Percentiles rank a stretch among this genome's conserved stretches.
Conservation (phyloP, 2,113 vertebrate species). For the Sciurus niger region DNA sequence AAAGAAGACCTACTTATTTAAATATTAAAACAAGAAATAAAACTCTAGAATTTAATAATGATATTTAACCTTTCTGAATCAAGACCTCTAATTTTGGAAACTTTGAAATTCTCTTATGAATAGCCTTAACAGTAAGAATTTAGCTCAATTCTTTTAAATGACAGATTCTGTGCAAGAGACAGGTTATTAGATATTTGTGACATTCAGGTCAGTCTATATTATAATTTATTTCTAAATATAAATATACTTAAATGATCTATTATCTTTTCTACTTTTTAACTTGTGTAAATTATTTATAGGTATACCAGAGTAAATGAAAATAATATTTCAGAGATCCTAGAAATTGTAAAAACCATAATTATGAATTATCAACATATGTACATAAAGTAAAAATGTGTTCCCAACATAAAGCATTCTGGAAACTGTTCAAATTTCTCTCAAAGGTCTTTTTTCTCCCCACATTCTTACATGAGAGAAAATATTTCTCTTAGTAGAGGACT, state of each 20-base stretch:
- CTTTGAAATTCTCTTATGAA: not conserved
- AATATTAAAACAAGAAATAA: constrained; percentile 63
- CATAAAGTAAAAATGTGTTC: not conserved
- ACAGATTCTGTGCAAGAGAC: not conserved
- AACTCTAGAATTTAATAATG: not conserved
- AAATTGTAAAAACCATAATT: not conserved
- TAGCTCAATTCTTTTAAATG: not conserved
- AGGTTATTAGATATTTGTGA: constrained; percentile 7
- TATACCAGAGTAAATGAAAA: not conserved
- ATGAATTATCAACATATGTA: not conserved
- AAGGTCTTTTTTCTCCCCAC: not conserved
- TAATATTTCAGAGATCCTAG: not conserved
- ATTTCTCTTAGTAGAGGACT: not conserved
- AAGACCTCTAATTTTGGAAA: constrained; percentile 16
- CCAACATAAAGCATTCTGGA: not conserved
- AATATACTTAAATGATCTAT: not conserved
- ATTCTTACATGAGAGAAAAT: not conserved
- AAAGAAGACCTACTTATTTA: constrained; percentile 19
- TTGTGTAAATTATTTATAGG: not conserved
- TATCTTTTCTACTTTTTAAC: constrained; percentile 7
- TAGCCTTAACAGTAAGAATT: not conserved
- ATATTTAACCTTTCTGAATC: not conserved
- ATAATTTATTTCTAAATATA: constrained; percentile 41
- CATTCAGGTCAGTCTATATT: not conserved
- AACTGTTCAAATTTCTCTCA: not conserved